These are phyloP conservation scores for Drosophila siamana DNA, from an alignment of 2,888 invertebrate species.

Conservation along the genomic window DNA sequence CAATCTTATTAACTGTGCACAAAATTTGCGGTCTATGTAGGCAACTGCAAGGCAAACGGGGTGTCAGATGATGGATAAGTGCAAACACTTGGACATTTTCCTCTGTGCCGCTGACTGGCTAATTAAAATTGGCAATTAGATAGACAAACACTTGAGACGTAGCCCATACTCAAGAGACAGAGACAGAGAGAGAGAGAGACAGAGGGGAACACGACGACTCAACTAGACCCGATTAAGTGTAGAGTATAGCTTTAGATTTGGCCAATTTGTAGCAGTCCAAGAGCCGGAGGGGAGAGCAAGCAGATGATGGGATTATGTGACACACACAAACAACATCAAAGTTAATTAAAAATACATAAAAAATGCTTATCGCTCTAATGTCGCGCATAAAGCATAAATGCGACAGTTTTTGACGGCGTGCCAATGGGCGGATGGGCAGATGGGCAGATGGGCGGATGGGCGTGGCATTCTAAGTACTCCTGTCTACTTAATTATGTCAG, in stretches of 20 bases:
- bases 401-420: slow-evolving; percentile 16
- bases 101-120: slow-evolving; percentile 45
- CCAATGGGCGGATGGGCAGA: slow-evolving; percentile 8
- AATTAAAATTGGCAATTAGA: slow-evolving; percentile 75
- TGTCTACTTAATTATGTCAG: slow-evolving; percentile 70
- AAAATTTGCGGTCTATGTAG: slow-evolving; percentile 9
- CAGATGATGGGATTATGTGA: slow-evolving; percentile 41
- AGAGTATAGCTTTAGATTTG: slow-evolving; percentile 43
- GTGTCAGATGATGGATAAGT: slow-evolving; percentile 1
- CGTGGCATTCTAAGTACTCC: slow-evolving; percentile 44
- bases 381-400: slow-evolving; percentile 43
- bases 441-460: slow-evolving; percentile 29
- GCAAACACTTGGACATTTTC: slow-evolving; percentile 48
- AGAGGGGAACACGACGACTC: neutral
- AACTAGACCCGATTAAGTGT: slow-evolving; percentile 37
- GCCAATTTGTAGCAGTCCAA: slow-evolving; percentile 43
- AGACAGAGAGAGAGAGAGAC: slow-evolving; percentile 2
- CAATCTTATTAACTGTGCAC: slow-evolving; percentile 46
- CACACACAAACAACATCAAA: slow-evolving; percentile 54
- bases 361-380: slow-evolving; percentile 62
- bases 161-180: neutral
- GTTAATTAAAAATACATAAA: slow-evolving; percentile 80
- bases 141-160: slow-evolving; percentile 71
- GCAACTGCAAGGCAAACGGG: neutral
- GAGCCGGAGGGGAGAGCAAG: neutral